A percentile compares a stretch with the other conserved stretches of the same genome.
Evolutionary conservation across 2,113 vertebrate species (phyloP).

Genomic region (Hemiscyllium ocellatum): DNA sequence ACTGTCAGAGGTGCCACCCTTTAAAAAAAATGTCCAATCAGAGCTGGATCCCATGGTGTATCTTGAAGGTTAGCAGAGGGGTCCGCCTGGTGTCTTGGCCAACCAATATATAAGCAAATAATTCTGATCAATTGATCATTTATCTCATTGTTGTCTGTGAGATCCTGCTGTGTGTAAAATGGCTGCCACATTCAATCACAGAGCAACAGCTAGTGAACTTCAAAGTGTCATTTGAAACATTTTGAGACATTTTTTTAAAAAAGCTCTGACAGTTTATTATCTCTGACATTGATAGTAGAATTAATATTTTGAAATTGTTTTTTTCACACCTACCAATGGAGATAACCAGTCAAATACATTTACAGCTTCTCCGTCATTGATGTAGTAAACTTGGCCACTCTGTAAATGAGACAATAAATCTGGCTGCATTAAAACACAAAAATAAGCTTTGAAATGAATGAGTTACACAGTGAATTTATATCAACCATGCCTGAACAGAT

Average conservation of each 20-base stretch:
- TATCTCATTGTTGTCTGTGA: background rate
- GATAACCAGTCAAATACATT: slow-evolving; percentile 82
- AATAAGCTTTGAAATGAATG: background rate
- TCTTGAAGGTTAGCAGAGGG: background rate
- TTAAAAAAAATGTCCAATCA: background rate
- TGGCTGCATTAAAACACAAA: background rate
- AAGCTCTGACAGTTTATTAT: background rate
- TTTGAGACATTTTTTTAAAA: background rate
- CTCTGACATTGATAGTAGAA: background rate
- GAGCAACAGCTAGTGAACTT: background rate
- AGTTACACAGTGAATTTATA: background rate
- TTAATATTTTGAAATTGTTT: background rate
- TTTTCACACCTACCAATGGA: slow-evolving; percentile 67
- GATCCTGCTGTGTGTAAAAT: background rate
- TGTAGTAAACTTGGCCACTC: slow-evolving; percentile 86
- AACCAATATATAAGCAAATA: background rate
- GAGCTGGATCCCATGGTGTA: background rate
- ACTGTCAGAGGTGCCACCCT: background rate
- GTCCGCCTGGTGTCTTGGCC: background rate
- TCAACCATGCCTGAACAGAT: background rate
- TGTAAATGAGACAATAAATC: slow-evolving; percentile 48
- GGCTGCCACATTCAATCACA: background rate
- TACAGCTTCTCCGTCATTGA: slow-evolving; percentile 81
- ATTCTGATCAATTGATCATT: background rate
- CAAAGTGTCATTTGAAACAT: background rate